Evolutionary conservation across 2,797 vertebrate species (phyloP).

Genomic region (Sarcophilus harrisii): DNA sequence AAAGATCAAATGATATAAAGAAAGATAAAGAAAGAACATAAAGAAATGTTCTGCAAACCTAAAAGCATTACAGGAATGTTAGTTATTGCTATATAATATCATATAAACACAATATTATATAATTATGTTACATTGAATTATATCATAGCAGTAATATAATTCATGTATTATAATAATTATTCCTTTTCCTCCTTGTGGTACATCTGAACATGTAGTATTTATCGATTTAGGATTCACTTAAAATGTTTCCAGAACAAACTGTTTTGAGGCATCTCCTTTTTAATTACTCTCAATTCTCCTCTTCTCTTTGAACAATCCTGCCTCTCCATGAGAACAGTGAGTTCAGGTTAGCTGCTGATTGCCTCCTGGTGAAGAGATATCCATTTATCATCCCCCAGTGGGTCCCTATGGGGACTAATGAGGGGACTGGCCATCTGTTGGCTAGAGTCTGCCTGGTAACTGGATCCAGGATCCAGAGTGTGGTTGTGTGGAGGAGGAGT

Average conservation of each 20-base stretch:
- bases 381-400: neutral
- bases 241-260: neutral
- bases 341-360: constrained; percentile 2
- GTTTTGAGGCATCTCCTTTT: neutral
- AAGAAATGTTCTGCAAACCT: neutral
- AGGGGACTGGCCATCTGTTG: constrained; percentile 5
- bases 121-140: neutral
- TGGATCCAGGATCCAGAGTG: neutral
- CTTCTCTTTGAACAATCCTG: constrained; percentile 8
- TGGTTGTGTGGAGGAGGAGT: neutral
- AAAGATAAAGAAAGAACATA: neutral
- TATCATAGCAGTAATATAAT: neutral
- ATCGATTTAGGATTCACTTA: neutral
- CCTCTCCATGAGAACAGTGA: constrained; percentile 29
- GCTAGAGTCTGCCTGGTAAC: constrained; percentile 32
- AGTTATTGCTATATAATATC: neutral
- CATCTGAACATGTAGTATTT: neutral
- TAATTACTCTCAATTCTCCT: neutral
- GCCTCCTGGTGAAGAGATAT: neutral
- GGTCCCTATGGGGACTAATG: neutral
- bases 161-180: neutral
- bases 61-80: neutral
- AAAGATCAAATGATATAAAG: neutral
- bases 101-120: neutral
- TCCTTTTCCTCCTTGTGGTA: neutral